These are phyloP conservation scores for Drosophila sproati DNA, from an alignment of 1,140 invertebrate species.

Conservation along the genomic window DNA sequence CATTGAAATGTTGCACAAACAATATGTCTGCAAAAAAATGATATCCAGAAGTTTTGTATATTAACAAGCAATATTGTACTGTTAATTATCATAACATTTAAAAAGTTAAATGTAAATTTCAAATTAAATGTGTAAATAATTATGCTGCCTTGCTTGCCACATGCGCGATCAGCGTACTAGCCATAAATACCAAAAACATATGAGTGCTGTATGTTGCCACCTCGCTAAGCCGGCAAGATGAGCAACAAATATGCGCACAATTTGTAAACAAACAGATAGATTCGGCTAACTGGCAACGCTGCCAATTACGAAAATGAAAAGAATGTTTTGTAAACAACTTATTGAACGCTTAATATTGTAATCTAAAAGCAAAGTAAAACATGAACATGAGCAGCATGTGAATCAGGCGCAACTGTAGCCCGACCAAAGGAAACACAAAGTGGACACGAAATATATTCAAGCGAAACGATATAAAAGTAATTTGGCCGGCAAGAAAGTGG, in stretches of 20 bases:
- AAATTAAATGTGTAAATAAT: background rate
- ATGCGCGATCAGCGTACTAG: slow-evolving; percentile 27
- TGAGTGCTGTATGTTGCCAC: slow-evolving; percentile 30
- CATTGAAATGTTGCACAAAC: no score
- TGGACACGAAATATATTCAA: slow-evolving; percentile 3
- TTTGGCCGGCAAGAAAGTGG: slow-evolving; percentile 40
- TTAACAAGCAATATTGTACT: no score
- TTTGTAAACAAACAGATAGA: slow-evolving; percentile 16
- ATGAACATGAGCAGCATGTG: background rate
- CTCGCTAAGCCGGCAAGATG: slow-evolving; percentile 18
- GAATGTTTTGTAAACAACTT: background rate
- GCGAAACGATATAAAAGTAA: slow-evolving; percentile 69
- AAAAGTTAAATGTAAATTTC: no score
- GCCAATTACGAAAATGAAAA: background rate
- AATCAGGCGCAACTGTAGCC: background rate
- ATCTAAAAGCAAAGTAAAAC: background rate
- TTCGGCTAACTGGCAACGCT: slow-evolving; percentile 13
- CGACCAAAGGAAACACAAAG: background rate
- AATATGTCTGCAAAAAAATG: no score
- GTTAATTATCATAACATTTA: background rate
- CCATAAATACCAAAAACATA: slow-evolving; percentile 15
- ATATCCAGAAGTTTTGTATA: no score
- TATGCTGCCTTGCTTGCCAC: background rate
- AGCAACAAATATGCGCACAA: background rate
- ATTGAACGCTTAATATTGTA: background rate